phyloP scores from a whole-genome alignment of 2,888 invertebrate genomes.

The Serrognathus titanus region DNA sequence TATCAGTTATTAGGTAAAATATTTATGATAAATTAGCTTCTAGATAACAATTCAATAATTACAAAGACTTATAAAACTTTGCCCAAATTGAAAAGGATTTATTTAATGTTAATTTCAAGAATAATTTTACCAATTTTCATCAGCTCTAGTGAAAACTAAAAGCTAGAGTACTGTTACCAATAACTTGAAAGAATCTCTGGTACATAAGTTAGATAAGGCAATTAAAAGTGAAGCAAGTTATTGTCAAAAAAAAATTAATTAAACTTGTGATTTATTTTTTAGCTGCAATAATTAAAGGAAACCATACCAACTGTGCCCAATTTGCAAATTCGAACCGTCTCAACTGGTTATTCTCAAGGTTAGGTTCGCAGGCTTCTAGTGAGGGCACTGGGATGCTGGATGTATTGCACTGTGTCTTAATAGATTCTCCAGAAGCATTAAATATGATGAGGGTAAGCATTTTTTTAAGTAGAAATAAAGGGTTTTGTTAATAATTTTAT shows the following conservation, averaged over 20 bases:
- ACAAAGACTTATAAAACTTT: not conserved
- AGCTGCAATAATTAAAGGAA: conserved; percentile 99
- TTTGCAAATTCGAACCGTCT: conserved; percentile 98
- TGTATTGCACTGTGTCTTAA: conserved; percentile 97
- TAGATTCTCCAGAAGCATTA: conserved; percentile 98
- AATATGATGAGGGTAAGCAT: conserved; percentile 93
- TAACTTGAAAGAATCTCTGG: too few relatives aligned
- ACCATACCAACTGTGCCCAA: conserved; percentile 99
- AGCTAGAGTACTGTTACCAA: too few relatives aligned
- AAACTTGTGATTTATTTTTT: conserved; percentile 33
- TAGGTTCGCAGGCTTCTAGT: conserved; percentile 96
- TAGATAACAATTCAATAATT: not conserved
- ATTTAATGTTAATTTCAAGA: too few relatives aligned
- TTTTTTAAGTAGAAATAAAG: not conserved
- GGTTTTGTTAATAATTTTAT: not conserved
- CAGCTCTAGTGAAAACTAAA: too few relatives aligned
- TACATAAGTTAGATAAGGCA: too few relatives aligned
- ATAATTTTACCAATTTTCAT: too few relatives aligned
- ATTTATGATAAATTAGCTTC: not conserved
- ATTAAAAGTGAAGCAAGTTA: too few relatives aligned
- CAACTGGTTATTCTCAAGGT: conserved; percentile 97
- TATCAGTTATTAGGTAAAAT: conserved; percentile 82
- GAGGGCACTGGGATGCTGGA: conserved; percentile 98
- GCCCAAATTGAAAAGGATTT: too few relatives aligned
- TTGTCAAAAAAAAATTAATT: not conserved